Percentiles rank a stretch among this genome's conserved stretches.
phyloP scores from a whole-genome alignment of 1,140 invertebrate species.

The Scaptomyza montana region DNA sequence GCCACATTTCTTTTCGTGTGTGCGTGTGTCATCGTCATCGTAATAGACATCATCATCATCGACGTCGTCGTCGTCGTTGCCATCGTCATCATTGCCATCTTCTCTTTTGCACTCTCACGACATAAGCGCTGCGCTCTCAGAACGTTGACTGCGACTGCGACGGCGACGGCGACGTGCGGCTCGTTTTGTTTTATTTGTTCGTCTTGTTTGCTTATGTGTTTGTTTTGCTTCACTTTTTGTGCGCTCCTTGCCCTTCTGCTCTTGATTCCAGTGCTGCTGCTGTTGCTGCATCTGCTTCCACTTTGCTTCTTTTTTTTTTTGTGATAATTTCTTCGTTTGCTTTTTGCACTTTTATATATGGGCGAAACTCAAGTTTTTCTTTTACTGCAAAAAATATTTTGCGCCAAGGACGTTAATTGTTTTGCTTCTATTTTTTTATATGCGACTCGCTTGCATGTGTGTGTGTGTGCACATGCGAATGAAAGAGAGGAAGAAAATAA shows the following conservation, averaged over 20 bases:
- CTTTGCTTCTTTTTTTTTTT: conserved; percentile 8
- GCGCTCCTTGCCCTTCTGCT: conserved; percentile 49
- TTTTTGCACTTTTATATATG: conserved; percentile 70
- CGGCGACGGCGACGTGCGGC: conserved; percentile 19
- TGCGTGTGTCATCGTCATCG: conserved; percentile 30
- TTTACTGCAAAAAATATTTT: conserved; percentile 72
- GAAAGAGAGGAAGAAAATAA: neutral
- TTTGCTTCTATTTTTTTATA: conserved; percentile 79
- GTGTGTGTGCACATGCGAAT: conserved; percentile 23
- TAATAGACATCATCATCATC: conserved; percentile 10
- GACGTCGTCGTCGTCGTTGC: conserved; percentile 3
- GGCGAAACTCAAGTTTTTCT: conserved; percentile 70
- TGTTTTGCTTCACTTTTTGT: conserved; percentile 51
- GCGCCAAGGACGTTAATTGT: conserved; percentile 82
- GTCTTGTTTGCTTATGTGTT: conserved; percentile 74
- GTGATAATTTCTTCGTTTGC: conserved; percentile 67
- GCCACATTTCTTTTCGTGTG: conserved; percentile 61
- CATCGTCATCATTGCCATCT: conserved; percentile 48
- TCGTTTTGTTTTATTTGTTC: conserved; percentile 53
- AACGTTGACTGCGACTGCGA: conserved; percentile 1
- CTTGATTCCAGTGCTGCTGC: neutral
- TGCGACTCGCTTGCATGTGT: conserved; percentile 3
- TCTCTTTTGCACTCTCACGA: conserved; percentile 57
- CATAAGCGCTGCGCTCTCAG: conserved; percentile 35
- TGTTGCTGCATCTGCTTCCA: neutral